Conservation (phyloP, 2,888 invertebrate genomes). For the Dioctria linearis region DNA sequence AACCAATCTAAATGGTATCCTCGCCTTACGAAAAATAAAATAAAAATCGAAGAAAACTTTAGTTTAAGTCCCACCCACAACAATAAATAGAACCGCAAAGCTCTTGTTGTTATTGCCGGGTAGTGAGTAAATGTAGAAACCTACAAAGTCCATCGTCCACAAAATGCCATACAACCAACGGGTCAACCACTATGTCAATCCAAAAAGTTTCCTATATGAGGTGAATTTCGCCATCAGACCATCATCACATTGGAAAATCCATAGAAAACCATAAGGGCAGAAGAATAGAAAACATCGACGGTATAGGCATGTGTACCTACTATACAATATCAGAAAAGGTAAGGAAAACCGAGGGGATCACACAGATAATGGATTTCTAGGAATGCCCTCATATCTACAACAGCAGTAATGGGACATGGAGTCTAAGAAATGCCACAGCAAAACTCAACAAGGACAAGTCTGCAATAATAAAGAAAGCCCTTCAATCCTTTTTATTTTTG, state of each 20-base stretch:
- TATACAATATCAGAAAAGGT: not conserved
- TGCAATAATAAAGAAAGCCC: conserved; percentile 43
- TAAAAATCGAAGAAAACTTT: not conserved
- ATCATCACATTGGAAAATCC: conserved; percentile 23
- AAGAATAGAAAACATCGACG: not conserved
- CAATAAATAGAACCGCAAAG: conserved; percentile 24
- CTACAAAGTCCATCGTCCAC: not conserved
- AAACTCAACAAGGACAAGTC: conserved; percentile 37
- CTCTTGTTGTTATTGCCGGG: conserved; percentile 29
- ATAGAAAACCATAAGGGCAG: conserved; percentile 7
- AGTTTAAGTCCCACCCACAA: conserved; percentile 1
- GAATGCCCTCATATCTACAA: conserved; percentile 7
- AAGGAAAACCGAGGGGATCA: conserved; percentile 11
- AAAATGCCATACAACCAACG: not conserved
- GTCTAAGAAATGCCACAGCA: conserved; percentile 9
- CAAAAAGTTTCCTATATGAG: conserved; percentile 19
- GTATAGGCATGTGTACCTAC: not conserved
- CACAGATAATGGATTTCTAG: conserved; percentile 26
- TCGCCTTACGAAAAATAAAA: not conserved
- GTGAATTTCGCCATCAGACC: conserved; percentile 11
- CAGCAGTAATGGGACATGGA: conserved; percentile 11
- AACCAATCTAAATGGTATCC: conserved; percentile 16
- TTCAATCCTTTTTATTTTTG: conserved; percentile 33
- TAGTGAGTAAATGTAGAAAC: conserved; percentile 23
- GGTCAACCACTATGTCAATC: conserved; percentile 41